These are phyloP conservation scores for Mechanitis messenoides DNA, from an alignment of 2,888 invertebrate species.

Conservation along the genomic window DNA sequence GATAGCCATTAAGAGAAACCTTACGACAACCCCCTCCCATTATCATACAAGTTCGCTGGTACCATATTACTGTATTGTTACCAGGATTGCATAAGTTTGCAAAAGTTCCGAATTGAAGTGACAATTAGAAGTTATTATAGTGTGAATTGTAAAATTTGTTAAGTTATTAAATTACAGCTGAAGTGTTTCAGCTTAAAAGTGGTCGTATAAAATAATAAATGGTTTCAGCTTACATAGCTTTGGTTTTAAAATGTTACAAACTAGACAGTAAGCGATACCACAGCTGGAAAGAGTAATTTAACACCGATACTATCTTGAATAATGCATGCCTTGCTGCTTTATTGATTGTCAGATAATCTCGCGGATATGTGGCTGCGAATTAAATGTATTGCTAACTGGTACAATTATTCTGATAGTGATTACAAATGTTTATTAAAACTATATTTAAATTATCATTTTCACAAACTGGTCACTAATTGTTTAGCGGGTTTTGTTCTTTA, in stretches of 20 bases:
- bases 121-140: too few relatives aligned
- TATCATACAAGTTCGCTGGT: too few relatives aligned
- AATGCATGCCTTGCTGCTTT: conserved; percentile 43
- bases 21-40: too few relatives aligned
- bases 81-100: too few relatives aligned
- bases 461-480: too few relatives aligned
- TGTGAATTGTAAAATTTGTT: too few relatives aligned
- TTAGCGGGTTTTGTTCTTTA: too few relatives aligned
- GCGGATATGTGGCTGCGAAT: conserved; percentile 30
- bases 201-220: neutral
- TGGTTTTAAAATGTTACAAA: conserved; percentile 1
- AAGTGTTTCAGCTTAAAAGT: neutral
- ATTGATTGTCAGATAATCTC: conserved; percentile 35
- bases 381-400: conserved; percentile 16
- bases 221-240: neutral
- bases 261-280: conserved; percentile 6
- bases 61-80: too few relatives aligned
- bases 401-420: neutral
- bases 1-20: too few relatives aligned
- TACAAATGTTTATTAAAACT: neutral
- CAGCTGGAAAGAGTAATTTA: conserved; percentile 41
- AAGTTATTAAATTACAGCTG: too few relatives aligned
- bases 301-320: conserved; percentile 54
- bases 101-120: too few relatives aligned
- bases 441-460: too few relatives aligned